Percentiles rank a stretch among this genome's conserved stretches.
phyloP scores from a whole-genome alignment of 2,113 vertebrate genomes.

The Protomyctophum bolini region DNA sequence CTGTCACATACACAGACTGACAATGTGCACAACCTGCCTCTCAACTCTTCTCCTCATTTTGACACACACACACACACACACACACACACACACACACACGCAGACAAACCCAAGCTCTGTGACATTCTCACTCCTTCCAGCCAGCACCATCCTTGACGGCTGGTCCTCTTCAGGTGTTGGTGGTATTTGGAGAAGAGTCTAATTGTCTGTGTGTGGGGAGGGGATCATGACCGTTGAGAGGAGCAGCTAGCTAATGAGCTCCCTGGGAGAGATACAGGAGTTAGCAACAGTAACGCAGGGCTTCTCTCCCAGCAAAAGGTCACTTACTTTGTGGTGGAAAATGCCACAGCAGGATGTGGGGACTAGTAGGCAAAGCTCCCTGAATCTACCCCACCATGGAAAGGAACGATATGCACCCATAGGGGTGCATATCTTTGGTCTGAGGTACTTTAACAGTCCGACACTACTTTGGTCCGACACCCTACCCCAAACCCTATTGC shows the following conservation, averaged over 20 bases:
- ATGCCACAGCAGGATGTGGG: constrained; percentile 60
- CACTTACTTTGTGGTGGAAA: constrained; percentile 58
- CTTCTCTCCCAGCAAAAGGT: constrained; percentile 69
- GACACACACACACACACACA: not conserved
- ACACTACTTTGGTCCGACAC: too few species aligned
- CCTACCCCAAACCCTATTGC: too few species aligned
- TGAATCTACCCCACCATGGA: constrained; percentile 41
- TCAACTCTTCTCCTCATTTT: too few species aligned
- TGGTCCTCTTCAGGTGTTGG: constrained; percentile 52
- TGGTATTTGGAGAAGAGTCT: constrained; percentile 66
- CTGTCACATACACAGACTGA: too few species aligned
- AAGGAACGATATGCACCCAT: constrained; percentile 39
- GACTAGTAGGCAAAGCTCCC: constrained; percentile 27
- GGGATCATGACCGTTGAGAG: constrained; percentile 44
- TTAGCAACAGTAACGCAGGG: constrained; percentile 63
- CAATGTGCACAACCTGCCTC: too few species aligned
- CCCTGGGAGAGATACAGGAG: constrained; percentile 63
- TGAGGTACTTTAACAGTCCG: constrained; percentile 16
- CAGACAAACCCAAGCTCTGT: not conserved
- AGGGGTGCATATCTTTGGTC: constrained; percentile 32
- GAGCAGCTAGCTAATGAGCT: constrained; percentile 70
- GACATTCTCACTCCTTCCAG: constrained; percentile 10
- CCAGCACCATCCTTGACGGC: constrained; percentile 24
- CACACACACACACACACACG: not conserved
- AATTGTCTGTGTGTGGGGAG: constrained; percentile 68